Percentiles rank a stretch among this genome's conserved stretches.
Evolutionary conservation across 2,797 vertebrate species (phyloP).

Genomic region (Lophotriccus pileatus): DNA sequence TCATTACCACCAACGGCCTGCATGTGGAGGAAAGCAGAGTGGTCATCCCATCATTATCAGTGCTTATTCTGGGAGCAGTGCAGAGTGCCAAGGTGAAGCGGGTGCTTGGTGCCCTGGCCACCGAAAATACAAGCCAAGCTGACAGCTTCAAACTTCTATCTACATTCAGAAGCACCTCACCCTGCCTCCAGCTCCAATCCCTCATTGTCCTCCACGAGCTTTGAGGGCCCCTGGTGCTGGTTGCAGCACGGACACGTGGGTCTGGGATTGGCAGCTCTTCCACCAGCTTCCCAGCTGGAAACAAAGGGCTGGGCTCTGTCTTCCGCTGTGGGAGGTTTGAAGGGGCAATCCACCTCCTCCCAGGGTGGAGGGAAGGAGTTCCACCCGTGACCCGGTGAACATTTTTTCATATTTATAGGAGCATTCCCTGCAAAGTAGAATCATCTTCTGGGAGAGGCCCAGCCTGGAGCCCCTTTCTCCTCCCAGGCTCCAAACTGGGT

Average conservation of each 20-base stretch:
- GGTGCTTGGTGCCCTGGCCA: neutral
- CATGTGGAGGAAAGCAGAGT: neutral
- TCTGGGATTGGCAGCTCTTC: neutral
- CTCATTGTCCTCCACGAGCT: neutral
- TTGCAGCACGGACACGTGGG: neutral
- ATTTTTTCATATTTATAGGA: neutral
- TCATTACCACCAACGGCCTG: constrained; percentile 48
- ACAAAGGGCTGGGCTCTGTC: neutral
- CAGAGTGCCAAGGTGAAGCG: neutral
- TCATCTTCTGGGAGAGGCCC: neutral
- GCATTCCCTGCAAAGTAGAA: neutral
- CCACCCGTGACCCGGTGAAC: neutral
- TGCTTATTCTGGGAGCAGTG: neutral
- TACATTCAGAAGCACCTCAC: neutral
- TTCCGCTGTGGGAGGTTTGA: neutral
- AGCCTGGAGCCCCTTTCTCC: neutral
- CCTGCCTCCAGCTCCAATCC: neutral
- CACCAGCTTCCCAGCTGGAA: neutral
- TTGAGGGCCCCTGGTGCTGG: neutral
- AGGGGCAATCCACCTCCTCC: neutral
- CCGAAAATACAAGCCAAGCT: neutral
- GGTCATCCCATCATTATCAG: constrained; percentile 38
- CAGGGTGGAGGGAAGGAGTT: neutral
- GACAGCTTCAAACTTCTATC: neutral
- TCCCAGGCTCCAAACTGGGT: neutral